Conservation (phyloP, 2,113 vertebrate species). For the Oreochromis niloticus region DNA sequence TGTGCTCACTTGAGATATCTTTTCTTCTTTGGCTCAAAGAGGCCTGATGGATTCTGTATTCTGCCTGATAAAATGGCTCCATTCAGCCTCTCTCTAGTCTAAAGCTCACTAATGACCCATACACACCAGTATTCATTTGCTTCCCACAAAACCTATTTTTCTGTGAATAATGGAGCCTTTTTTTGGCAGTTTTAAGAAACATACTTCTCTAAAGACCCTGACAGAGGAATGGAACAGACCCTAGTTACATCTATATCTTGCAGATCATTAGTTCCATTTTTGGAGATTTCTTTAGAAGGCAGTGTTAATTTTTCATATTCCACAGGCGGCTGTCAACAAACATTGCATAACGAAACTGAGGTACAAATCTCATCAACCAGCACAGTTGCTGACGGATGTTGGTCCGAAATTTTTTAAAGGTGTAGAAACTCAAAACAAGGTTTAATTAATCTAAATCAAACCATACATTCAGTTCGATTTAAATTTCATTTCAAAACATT, state of each 20-base stretch:
- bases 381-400: neutral
- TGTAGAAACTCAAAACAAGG: neutral
- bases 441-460: neutral
- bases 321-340: neutral
- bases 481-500: neutral
- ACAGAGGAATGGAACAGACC: neutral
- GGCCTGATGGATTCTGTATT: slow-evolving; percentile 10
- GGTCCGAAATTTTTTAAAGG: neutral
- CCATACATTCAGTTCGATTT: neutral
- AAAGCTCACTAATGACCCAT: slow-evolving; percentile 25
- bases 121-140: slow-evolving; percentile 7
- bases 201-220: neutral
- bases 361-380: neutral
- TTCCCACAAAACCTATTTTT: neutral
- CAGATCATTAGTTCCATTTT: neutral
- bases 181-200: slow-evolving; percentile 5
- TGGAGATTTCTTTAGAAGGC: neutral
- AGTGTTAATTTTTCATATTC: slow-evolving; percentile 13
- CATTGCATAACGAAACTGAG: neutral
- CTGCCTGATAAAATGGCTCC: slow-evolving; percentile 1
- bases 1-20: neutral
- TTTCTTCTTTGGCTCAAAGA: slow-evolving; percentile 22
- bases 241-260: neutral
- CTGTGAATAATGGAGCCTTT: neutral
- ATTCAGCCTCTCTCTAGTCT: slow-evolving; percentile 3